Conservation (phyloP, 2,888 invertebrate genomes). For the Camptogramma bilineatum region DNA sequence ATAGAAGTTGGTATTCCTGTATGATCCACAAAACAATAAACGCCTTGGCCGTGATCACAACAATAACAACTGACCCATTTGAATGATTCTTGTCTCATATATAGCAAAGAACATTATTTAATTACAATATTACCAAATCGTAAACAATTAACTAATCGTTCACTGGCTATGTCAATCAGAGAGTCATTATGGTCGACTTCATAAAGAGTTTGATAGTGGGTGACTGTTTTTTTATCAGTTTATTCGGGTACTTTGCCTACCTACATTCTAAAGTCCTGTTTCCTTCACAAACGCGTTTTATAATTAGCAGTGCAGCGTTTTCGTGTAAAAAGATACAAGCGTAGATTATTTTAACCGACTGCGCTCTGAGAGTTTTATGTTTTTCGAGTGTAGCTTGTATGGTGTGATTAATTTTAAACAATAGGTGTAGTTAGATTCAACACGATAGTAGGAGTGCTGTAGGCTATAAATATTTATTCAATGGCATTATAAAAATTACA, state of each 20-base stretch:
- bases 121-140: conserved; percentile 60
- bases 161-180: conserved; percentile 41
- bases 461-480: too few relatives aligned
- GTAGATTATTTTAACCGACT: too few relatives aligned
- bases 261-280: neutral
- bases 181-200: conserved; percentile 33
- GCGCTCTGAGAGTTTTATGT: too few relatives aligned
- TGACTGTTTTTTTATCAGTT: conserved; percentile 29
- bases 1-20: neutral
- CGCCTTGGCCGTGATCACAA: conserved; percentile 18
- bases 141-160: conserved; percentile 65
- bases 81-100: conserved; percentile 52
- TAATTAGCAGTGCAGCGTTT: too few relatives aligned
- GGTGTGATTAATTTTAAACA: too few relatives aligned
- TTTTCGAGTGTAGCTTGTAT: too few relatives aligned
- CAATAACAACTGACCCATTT: conserved; percentile 34
- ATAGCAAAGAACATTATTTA: conserved; percentile 65
- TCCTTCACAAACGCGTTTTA: neutral
- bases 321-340: too few relatives aligned
- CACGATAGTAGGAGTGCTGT: too few relatives aligned
- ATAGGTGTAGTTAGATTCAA: too few relatives aligned
- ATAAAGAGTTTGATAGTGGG: conserved; percentile 26
- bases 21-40: conserved; percentile 13
- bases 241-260: conserved; percentile 16
- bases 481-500: too few relatives aligned